Percentiles rank a stretch among this genome's conserved stretches.
Conservation (phyloP, 2,113 vertebrate species). For the Theropithecus gelada region DNA sequence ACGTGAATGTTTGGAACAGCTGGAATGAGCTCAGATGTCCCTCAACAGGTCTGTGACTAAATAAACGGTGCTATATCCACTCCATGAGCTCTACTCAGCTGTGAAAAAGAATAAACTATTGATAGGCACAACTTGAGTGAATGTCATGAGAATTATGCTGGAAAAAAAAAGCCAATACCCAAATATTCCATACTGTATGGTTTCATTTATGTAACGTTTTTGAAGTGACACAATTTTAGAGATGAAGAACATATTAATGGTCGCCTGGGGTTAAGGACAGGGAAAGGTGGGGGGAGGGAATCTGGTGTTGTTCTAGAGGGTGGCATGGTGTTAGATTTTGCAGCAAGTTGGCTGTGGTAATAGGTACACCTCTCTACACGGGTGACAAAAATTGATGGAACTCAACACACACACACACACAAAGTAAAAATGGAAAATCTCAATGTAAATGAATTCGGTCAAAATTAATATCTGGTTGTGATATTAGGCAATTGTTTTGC, state of each 20-base stretch:
- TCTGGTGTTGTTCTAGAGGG: neutral
- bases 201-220: neutral
- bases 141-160: neutral
- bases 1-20: neutral
- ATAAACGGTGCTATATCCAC: neutral
- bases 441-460: neutral
- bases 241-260: neutral
- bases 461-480: neutral
- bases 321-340: neutral
- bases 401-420: neutral
- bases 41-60: neutral
- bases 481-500: neutral
- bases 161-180: neutral
- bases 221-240: neutral
- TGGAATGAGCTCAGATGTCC: neutral
- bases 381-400: neutral
- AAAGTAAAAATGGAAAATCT: neutral
- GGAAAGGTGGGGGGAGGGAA: no score
- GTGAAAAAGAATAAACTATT: neutral
- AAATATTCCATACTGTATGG: neutral
- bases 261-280: neutral
- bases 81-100: neutral
- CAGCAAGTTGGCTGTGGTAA: neutral
- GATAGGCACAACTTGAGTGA: neutral
- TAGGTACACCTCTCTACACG: neutral